Evolutionary conservation across 2,888 invertebrate genomes (phyloP).

Genomic region (Argyresthia albistria): DNA sequence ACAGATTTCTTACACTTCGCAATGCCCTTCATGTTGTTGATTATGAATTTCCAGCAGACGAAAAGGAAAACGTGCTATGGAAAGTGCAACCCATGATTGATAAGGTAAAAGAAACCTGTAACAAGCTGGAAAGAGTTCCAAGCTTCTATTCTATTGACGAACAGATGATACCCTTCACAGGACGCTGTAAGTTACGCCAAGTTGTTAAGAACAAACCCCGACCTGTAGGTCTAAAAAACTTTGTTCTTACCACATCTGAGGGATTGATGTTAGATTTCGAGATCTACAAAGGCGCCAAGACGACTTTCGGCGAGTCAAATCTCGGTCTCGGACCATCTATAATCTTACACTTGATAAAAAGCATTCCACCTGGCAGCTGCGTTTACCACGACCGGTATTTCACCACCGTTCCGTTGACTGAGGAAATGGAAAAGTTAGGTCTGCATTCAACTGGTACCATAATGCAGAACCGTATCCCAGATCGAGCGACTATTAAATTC

Average conservation of each 20-base stretch:
- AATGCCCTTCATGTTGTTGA: too few species aligned
- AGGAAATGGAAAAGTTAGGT: conserved; percentile 1
- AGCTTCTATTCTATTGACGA: not conserved
- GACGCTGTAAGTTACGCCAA: not conserved
- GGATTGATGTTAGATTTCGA: not conserved
- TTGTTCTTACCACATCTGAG: not conserved
- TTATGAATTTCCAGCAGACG: too few species aligned
- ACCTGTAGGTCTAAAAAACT: not conserved
- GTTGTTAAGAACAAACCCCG: not conserved
- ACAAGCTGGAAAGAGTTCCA: not conserved
- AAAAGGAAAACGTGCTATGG: too few species aligned
- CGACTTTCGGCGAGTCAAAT: too few species aligned
- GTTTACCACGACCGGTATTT: conserved; percentile 8
- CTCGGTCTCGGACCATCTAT: conserved; percentile 4
- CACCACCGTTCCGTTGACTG: conserved; percentile 7
- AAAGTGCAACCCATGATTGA: not conserved
- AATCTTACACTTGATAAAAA: conserved; percentile 11
- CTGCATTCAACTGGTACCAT: conserved; percentile 8
- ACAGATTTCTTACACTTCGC: too few species aligned
- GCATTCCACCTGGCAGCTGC: conserved; percentile 9
- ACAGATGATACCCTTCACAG: not conserved
- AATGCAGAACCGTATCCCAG: conserved; percentile 7
- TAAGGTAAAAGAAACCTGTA: not conserved
- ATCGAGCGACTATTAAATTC: conserved; percentile 3
- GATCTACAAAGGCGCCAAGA: not conserved